Base-by-base conservation (phyloP, 2,888 invertebrate species). In the Watsonalla cultraria region DNA sequence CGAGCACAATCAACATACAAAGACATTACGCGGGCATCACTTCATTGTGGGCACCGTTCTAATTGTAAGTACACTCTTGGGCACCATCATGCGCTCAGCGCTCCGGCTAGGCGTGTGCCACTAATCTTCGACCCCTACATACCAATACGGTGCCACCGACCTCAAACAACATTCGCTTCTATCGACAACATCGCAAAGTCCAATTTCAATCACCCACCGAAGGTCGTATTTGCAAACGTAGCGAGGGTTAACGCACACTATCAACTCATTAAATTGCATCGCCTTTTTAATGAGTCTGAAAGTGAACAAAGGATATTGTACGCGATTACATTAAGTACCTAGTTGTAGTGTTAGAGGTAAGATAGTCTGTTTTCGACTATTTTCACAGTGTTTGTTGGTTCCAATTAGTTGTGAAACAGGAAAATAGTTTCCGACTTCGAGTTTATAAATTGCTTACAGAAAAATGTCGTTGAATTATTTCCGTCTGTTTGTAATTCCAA, bases 191-290 rank as follows among this genome's bases (percentile, higher is more conserved):
- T 56, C 51, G 60, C 75, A 86, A 70, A 74, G 81, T 63, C 57
- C 58, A 70, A 62, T 66, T 65, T 83, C 58, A 59, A 50, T 47
- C 57, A 65, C 33, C 35, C 13, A 45, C 11, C 53, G 51, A 45
- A 46, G 57, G 58, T 62, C 70, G 76, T 86, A 87, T 89, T 87
- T 86, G 89, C 86, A 83, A 88, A 89, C 87, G 84, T 82, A 82
- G 87, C 86, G 85, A 84, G 88, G 89, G 88, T 86, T 83, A 88
- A 90, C 90, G 86, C 89, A 90, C 90, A 90, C 90, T 90, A 90
- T 89, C 90, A 88, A 88, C 85, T 90, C 89, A 90, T 90, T 90
- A 90, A 90, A 90, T 90, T 90, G 90, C 90, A 90, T 90, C 90
- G 89, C 88, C 85, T 90, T 90, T 90, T 90, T 90, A 90, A 90